Evolutionary conservation across 2,797 vertebrate genomes (phyloP), one percentile per base, ranked within the genome.

Genomic region (Urophycis tenuis): DNA sequence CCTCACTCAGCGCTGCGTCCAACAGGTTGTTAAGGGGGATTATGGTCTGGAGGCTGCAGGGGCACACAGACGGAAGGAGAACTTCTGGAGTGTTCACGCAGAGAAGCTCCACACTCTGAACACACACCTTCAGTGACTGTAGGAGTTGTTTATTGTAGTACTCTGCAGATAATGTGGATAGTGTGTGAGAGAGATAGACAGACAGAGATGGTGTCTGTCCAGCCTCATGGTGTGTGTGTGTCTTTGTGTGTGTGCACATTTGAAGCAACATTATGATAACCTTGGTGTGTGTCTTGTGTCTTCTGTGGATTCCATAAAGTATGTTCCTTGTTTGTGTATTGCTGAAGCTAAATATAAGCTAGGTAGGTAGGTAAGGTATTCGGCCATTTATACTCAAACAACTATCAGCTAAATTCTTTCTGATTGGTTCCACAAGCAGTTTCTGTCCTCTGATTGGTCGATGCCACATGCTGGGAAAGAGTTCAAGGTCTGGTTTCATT

Each of bases 401-500:
- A 32, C 30, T 36, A 60, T 36, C 41, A 75, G 71, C 0, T 0
- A 71, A 12, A 0, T 75, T 60, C 14, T 12, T 34, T 64, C 5
- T 82, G 82, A 81, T 87, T 87, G 84, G 79, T 10, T 77, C 75
- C 15, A 72, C 22, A 14, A 72, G 73, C 19, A 77, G 33, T 25
- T 1, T 41, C 1, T 49, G 78, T 1, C 8, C 72, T 53, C 1
- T 19, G 86, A 88, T 90, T 85, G 88, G 88, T 82, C 45, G 0
- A 7, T 33, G 35, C 73, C n/a, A 1, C 81, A 14, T 2, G 74
- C 73, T 71, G 78, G 74, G 41, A 36, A 71, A 79, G 22, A 80
- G 80, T 77, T 86, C 82, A 85, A 77, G 81, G 87, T 86, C 79
- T 71, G 3, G 81, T 76, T 72, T 29, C 3, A 25, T 53, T n/a